Evolutionary conservation across 2,888 invertebrate species (phyloP), one percentile per base, ranked within the genome.

Genomic region (Diarsia brunnea): DNA sequence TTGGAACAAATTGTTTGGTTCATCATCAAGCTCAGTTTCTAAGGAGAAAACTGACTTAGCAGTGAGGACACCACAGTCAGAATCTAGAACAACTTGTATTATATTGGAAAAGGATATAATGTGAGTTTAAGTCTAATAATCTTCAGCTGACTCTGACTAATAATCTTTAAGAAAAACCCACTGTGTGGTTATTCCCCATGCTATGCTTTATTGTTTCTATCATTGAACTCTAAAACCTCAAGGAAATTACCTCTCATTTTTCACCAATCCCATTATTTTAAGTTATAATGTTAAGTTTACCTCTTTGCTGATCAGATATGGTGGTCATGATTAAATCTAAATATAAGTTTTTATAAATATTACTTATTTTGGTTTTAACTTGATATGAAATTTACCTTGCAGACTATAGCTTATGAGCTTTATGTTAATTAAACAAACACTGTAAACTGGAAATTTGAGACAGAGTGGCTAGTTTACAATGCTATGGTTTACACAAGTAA

Each of bases 61-160:
- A 92, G 94, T 88, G 90, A 96, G 73, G 90, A 95, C 89, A 89
- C 79, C 90, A 68, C 95, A 92, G 74, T 85, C 91, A 77, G 95
- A 95, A 74, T 78, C 92, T 90, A 96, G 93, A 94, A 97, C 94
- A 66, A 98, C 98, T 19, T 98, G 98, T 93, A 97, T 98, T 65
- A 98, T 98, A 89, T 97, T 98, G 89, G 98, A 98, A 90, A 98
- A 98, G 90, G 98, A 98, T 93, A 97, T 98, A 78, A 97, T 97
- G 94, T 97, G 88, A 95, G 96, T 92, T 87, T 11, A 47, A 21
- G 0, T 5, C 2, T 38, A 47, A n/a, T 14, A 71, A 53, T 38
- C 7, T 27, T 3, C 8, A 63, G n/a, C 10, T 24, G 0, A 49
- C 38, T 5, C 21, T 19, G 1, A 61, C 12, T 24, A 19, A 53